Evolutionary conservation across 2,888 invertebrate genomes (phyloP).

Genomic region (Aphidoletes aphidimyza): DNA sequence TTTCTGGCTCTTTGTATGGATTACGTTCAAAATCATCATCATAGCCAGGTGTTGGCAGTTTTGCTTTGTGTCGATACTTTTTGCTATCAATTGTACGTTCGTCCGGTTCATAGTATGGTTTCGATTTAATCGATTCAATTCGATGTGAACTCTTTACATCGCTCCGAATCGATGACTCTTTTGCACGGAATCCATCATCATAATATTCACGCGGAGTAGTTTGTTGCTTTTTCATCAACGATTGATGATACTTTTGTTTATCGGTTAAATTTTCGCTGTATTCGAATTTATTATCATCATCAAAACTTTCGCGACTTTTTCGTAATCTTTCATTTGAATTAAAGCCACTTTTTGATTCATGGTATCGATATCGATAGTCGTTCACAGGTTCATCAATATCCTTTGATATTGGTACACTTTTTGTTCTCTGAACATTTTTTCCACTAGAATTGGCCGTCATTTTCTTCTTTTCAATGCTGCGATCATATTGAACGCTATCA

Average conservation of each 20-base stretch:
- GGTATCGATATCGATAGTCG: slow-evolving; percentile 1
- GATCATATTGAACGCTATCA: slow-evolving; percentile 27
- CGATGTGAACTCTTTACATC: neutral
- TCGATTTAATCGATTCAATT: slow-evolving; percentile 12
- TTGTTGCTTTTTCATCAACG: slow-evolving; percentile 54
- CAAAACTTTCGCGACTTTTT: slow-evolving; percentile 2
- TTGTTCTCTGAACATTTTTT: slow-evolving; percentile 20
- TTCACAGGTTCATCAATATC: neutral
- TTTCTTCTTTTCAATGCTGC: neutral
- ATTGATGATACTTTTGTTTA: slow-evolving; percentile 65
- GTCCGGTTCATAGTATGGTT: slow-evolving; percentile 27
- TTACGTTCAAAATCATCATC: slow-evolving; percentile 61
- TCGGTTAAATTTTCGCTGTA: slow-evolving; percentile 65
- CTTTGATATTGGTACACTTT: slow-evolving; percentile 26
- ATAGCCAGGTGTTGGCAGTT: slow-evolving; percentile 9
- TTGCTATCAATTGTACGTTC: slow-evolving; percentile 50
- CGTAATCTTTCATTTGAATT: neutral
- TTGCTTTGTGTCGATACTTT: slow-evolving; percentile 39
- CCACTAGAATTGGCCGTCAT: too few relatives aligned
- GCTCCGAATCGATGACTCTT: neutral
- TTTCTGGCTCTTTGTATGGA: slow-evolving; percentile 66
- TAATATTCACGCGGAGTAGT: neutral
- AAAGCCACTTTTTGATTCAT: neutral
- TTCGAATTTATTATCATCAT: slow-evolving; percentile 39
- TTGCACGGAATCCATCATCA: slow-evolving; percentile 9